Conservation (phyloP, 2,888 invertebrate genomes). For the Coenonympha glycerion region DNA sequence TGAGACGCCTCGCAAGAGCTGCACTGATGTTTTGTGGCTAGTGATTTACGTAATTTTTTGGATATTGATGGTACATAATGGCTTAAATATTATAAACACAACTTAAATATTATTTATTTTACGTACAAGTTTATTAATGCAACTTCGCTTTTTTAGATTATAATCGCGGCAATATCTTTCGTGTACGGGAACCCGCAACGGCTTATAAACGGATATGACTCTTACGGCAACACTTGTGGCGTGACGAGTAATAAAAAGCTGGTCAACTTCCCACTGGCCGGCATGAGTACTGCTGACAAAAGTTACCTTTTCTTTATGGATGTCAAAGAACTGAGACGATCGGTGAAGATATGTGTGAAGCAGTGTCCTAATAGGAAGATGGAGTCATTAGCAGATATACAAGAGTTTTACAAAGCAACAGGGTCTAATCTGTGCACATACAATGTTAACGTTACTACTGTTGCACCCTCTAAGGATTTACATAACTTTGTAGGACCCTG, state of each 20-base stretch:
- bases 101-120: too few species aligned
- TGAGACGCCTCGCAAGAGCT: slow-evolving; percentile 79
- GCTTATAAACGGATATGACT: slow-evolving; percentile 93
- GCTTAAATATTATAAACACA: too few species aligned
- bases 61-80: slow-evolving; percentile 85
- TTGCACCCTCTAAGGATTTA: slow-evolving; percentile 57
- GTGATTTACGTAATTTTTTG: slow-evolving; percentile 86
- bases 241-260: slow-evolving; percentile 85
- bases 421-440: slow-evolving; percentile 87
- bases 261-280: slow-evolving; percentile 83
- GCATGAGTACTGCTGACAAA: slow-evolving; percentile 85
- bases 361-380: slow-evolving; percentile 86
- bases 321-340: slow-evolving; percentile 82
- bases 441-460: slow-evolving; percentile 76
- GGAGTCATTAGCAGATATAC: slow-evolving; percentile 79
- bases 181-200: slow-evolving; percentile 91
- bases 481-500: slow-evolving; percentile 82
- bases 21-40: slow-evolving; percentile 90
- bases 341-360: slow-evolving; percentile 92
- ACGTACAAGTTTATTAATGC: not conserved
- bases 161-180: slow-evolving; percentile 89
- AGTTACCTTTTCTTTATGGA: slow-evolving; percentile 91
- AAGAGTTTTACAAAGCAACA: slow-evolving; percentile 82
- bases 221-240: slow-evolving; percentile 96
- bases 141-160: slow-evolving; percentile 74